phyloP scores from a whole-genome alignment of 2,888 invertebrate species.

The Pandemis corylana region DNA sequence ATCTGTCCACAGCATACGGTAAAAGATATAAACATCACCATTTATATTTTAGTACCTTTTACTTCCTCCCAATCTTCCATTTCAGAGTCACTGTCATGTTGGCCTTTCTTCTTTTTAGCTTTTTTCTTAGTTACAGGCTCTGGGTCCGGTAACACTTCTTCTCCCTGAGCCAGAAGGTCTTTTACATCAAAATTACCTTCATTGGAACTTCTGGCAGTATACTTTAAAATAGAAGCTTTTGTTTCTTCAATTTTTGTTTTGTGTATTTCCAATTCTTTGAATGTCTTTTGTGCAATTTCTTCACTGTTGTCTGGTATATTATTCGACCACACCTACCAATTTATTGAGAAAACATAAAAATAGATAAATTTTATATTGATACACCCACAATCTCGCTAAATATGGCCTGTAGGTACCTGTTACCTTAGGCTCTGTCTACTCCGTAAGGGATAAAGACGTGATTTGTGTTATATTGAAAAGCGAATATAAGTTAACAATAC shows the following conservation, averaged over 20 bases:
- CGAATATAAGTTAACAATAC: too few relatives aligned
- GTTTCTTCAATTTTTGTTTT: slow-evolving; percentile 86
- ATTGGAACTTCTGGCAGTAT: slow-evolving; percentile 61
- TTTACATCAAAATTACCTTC: slow-evolving; percentile 81
- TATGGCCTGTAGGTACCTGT: too few relatives aligned
- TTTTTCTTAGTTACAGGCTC: slow-evolving; percentile 54
- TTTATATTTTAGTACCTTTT: slow-evolving; percentile 71
- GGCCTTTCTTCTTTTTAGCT: slow-evolving; percentile 56
- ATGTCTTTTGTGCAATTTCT: slow-evolving; percentile 79
- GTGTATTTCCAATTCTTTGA: slow-evolving; percentile 85
- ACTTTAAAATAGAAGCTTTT: slow-evolving; percentile 82
- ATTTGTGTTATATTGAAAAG: background rate
- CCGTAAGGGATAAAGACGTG: too few relatives aligned
- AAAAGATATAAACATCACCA: too few relatives aligned
- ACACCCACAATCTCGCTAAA: too few relatives aligned
- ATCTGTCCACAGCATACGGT: too few relatives aligned
- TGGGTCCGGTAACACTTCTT: slow-evolving; percentile 68
- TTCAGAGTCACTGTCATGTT: slow-evolving; percentile 85
- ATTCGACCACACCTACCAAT: slow-evolving; percentile 68
- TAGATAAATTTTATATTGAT: background rate
- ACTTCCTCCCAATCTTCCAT: slow-evolving; percentile 91
- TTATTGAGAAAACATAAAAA: background rate
- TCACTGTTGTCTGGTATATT: slow-evolving; percentile 70
- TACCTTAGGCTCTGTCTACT: too few relatives aligned
- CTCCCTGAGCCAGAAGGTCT: slow-evolving; percentile 88